phyloP scores from a whole-genome alignment of 2,888 invertebrate genomes.

The Lampropteryx suffumata region DNA sequence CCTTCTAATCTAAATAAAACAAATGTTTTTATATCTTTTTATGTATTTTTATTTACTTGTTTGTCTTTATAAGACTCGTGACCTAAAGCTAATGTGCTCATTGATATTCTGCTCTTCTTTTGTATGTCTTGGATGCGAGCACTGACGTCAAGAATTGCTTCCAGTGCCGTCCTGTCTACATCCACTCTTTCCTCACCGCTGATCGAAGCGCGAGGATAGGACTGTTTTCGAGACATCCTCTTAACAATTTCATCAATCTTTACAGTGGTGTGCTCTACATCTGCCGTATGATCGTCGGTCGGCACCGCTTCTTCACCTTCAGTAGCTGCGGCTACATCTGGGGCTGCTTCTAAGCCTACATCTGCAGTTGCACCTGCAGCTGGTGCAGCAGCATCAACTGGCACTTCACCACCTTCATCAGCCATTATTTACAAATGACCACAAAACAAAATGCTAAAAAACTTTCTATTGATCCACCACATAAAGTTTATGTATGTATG shows the following conservation, averaged over 20 bases:
- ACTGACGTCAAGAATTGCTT: slow-evolving; percentile 70
- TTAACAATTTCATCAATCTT: slow-evolving; percentile 48
- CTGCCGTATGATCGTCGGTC: slow-evolving; percentile 38
- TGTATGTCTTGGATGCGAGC: slow-evolving; percentile 64
- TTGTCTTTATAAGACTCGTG: slow-evolving; percentile 78
- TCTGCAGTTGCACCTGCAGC: slow-evolving; percentile 28
- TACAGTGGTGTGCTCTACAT: slow-evolving; percentile 44
- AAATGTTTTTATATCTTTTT: slow-evolving; percentile 35
- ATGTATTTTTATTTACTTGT: slow-evolving; percentile 66
- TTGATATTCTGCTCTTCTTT: slow-evolving; percentile 66
- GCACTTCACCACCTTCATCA: slow-evolving; percentile 44
- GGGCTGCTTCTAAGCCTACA: slow-evolving; percentile 23
- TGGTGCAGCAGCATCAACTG: slow-evolving; percentile 30
- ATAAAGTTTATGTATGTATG: neutral
- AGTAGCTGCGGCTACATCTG: slow-evolving; percentile 31
- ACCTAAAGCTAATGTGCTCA: slow-evolving; percentile 65
- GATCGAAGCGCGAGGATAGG: slow-evolving; percentile 4
- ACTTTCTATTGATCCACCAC: slow-evolving; percentile 4
- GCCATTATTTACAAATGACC: slow-evolving; percentile 38
- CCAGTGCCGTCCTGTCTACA: slow-evolving; percentile 67
- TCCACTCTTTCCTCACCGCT: slow-evolving; percentile 43
- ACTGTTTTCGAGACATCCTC: slow-evolving; percentile 39
- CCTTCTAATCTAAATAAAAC: slow-evolving; percentile 46
- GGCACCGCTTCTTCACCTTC: slow-evolving; percentile 26
- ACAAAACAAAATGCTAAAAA: neutral